A percentile compares a stretch with the other conserved stretches of the same genome.
Evolutionary conservation across 2,113 vertebrate genomes (phyloP).

Genomic region (Oostethus manadensis): DNA sequence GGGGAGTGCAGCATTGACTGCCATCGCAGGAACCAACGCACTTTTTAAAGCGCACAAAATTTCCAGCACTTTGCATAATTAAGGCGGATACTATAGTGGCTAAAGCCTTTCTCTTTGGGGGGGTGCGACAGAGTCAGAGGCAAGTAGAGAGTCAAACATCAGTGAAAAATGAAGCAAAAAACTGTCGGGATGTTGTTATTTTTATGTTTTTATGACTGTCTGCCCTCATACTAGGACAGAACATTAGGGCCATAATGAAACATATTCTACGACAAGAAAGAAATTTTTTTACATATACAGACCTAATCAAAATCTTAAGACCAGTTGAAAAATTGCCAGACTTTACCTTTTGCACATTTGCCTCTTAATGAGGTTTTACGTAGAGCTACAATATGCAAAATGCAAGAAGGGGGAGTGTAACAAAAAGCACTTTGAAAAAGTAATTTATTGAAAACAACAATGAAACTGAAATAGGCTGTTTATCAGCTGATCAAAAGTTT

Average conservation of each 20-base stretch:
- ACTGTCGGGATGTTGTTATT: slow-evolving; percentile 44
- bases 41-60: slow-evolving; percentile 72
- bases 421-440: no score
- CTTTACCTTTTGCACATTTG: no score
- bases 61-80: slow-evolving; percentile 76
- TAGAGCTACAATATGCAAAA: no score
- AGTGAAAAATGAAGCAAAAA: slow-evolving; percentile 54
- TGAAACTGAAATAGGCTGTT: no score
- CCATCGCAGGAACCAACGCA: slow-evolving; percentile 66
- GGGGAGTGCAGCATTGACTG: slow-evolving; percentile 64
- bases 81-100: slow-evolving; percentile 68
- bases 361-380: no score
- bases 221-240: background rate
- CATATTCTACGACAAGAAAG: no score
- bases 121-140: slow-evolving; percentile 60
- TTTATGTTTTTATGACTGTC: slow-evolving; percentile 19
- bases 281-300: no score
- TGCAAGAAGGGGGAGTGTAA: no score
- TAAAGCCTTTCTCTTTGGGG: slow-evolving; percentile 59
- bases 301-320: no score
- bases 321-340: no score
- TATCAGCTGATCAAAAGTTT: no score
- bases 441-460: no score
- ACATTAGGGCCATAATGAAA: background rate
- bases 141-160: slow-evolving; percentile 60